A percentile compares a stretch with the other conserved stretches of the same genome.
Conservation (phyloP, 2,888 invertebrate genomes). For the Sphaerophoria rueppellii region DNA sequence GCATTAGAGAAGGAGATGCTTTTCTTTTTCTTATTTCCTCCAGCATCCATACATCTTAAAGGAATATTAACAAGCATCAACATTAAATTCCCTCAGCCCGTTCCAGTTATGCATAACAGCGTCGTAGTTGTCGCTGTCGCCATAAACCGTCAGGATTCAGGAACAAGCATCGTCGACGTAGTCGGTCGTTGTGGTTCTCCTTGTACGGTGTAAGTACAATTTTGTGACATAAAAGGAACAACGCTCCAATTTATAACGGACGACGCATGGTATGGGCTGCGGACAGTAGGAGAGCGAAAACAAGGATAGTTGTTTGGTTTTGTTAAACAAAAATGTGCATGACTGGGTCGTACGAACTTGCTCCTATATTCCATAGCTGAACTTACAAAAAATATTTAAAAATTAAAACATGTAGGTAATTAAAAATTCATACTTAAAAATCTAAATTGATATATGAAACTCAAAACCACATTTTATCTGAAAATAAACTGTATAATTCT, state of each 20-base stretch:
- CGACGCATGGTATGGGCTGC: not conserved
- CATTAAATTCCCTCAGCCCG: constrained; percentile 67
- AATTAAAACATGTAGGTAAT: too few relatives aligned
- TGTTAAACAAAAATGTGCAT: not conserved
- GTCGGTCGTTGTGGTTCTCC: constrained; percentile 22
- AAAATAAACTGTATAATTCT: too few relatives aligned
- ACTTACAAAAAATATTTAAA: too few relatives aligned
- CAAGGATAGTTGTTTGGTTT: constrained; percentile 51
- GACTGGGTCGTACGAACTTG: too few relatives aligned
- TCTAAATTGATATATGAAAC: too few relatives aligned
- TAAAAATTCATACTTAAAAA: too few relatives aligned
- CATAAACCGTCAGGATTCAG: constrained; percentile 15
- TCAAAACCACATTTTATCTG: too few relatives aligned
- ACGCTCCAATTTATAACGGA: constrained; percentile 59
- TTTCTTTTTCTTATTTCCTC: constrained; percentile 44
- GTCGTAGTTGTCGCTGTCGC: constrained; percentile 1
- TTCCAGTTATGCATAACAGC: not conserved
- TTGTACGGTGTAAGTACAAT: constrained; percentile 21
- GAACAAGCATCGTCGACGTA: constrained; percentile 35
- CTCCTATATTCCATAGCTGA: too few relatives aligned
- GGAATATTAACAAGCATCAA: constrained; percentile 71
- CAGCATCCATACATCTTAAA: constrained; percentile 62
- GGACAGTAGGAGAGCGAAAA: constrained; percentile 39
- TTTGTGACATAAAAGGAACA: constrained; percentile 65
- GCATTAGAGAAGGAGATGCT: constrained; percentile 28